Base-by-base conservation (phyloP, 2,113 vertebrate species). In the Grallaria varia region DNA sequence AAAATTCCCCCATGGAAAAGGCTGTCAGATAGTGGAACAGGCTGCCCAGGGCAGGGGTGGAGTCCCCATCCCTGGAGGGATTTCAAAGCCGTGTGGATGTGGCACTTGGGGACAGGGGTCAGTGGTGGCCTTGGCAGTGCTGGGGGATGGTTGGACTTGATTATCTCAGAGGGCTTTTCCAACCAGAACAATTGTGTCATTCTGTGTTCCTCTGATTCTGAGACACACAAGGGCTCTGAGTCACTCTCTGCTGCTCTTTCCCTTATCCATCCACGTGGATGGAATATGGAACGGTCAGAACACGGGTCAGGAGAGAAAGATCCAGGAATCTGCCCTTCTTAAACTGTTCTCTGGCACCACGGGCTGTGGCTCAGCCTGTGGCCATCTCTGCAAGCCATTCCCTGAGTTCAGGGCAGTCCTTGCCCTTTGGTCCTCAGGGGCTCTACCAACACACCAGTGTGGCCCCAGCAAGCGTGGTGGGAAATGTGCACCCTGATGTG, bases 361-460 rank as follows among this genome's bases (percentile, higher is more conserved):
- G 28, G 40, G 24, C 40, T 49, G 20, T 63, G 56, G 11, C n/a
- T 63, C 50, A 60, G 28, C 84, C 17, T 12, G 21, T 3, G 3
- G 4, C 15, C 53, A 7, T 45, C 42, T 7, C 3, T 14, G 13
- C 24, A 28, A 59, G 30, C 9, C 10, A 22, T 60, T 60, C 31
- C 30, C 28, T 37, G 23, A 19, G 8, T 2, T 59, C 14, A 27
- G 45, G 69, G 6, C 22, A 52, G 1, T 21, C 45, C 53, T 69
- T 45, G 25, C 6, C 3, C 18, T 69, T 69, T 12, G 14, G 12
- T 71, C 55, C 37, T 59, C 60, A 27, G 33, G 12, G 9, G n/a
- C 30, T 45, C 47, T 75, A 42, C 66, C 39, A 64, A 6, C 21
- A 22, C 1, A 0, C 18, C n/a, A 50, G 23, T 0, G 2, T 17